Evolutionary conservation across 1,140 invertebrate genomes (phyloP), one percentile per base, ranked within the genome.

Genomic region (Drosophila repleta): DNA sequence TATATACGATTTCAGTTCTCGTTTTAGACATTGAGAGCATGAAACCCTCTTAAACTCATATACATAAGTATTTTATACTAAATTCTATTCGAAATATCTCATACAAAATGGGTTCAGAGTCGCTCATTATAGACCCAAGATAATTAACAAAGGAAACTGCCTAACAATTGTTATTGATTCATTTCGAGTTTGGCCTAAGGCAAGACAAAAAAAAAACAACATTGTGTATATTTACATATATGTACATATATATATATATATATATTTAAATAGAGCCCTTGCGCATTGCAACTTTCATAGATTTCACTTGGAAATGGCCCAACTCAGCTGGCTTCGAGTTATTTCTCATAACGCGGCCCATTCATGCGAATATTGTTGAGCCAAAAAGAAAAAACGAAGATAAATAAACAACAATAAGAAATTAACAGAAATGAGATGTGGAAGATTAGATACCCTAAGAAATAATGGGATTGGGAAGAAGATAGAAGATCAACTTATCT

Each of bases 301-400:
- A 87, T 87, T 87, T 87, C 83, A 87, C 83, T 87, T 87, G 83
- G 83, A 87, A 87, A 88, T 88, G 75, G 72, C 60, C 84, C 83
- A 88, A 87, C 73, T 55, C 57, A 37, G 15, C 13, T 57, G 10
- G 21, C 52, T 18, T 17, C 41, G 13, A 32, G 57, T 51, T 45
- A 63, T 58, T 74, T 81, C 78, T 74, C 60, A 53, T 24, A 69
- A 26, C 39, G 26, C 39, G 41, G 18, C 61, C 57, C 69, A 79
- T 79, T 79, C 73, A 81, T 80, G 72, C 63, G 63, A 68, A 45
- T 66, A 66, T 43, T 43, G 46, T 17, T 43, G 39, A 43, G 8
- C 24, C 63, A 56, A 62, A 75, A 68, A 67, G 20, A 32, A 43
- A n/a, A 11, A 45, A 32, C 52, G 13, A 11, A 43, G 39, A 43